Percentiles rank a stretch among this genome's conserved stretches.
These are phyloP conservation scores for Hippoglossus hippoglossus DNA, from an alignment of 2,797 vertebrate species.

Conservation along the genomic window DNA sequence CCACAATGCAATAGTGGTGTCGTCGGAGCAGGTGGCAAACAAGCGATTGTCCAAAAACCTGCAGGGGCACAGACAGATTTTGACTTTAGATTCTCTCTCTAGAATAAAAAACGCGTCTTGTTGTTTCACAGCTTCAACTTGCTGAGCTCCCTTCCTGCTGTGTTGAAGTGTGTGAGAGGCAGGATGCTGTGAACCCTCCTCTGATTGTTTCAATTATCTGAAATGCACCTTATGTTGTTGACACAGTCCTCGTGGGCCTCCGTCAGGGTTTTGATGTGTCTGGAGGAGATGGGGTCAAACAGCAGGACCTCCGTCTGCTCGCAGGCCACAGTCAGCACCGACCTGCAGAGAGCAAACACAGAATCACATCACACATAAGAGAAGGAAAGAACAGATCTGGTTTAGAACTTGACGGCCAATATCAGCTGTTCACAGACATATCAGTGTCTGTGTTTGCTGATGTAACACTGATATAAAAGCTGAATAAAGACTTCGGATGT, in stretches of 20 bases:
- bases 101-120: no score
- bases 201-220: no score
- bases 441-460: no score
- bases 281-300: conserved; percentile 97
- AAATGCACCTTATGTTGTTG: conserved; percentile 94
- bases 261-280: conserved; percentile 97
- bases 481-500: no score
- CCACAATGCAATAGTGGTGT: conserved; percentile 98
- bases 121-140: background rate
- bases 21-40: conserved; percentile 98
- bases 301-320: conserved; percentile 98
- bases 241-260: conserved; percentile 99
- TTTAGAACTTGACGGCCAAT: no score
- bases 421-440: no score
- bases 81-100: no score
- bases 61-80: conserved; percentile 10
- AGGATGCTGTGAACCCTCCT: no score
- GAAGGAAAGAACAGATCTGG: background rate
- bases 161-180: no score
- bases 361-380: background rate
- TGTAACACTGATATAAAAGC: no score
- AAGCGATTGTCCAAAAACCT: conserved; percentile 98
- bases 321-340: conserved; percentile 96
- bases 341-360: conserved; percentile 77
- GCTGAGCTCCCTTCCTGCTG: background rate